phyloP scores from a whole-genome alignment of 2,797 vertebrate genomes.

The Ispidina lecontei region DNA sequence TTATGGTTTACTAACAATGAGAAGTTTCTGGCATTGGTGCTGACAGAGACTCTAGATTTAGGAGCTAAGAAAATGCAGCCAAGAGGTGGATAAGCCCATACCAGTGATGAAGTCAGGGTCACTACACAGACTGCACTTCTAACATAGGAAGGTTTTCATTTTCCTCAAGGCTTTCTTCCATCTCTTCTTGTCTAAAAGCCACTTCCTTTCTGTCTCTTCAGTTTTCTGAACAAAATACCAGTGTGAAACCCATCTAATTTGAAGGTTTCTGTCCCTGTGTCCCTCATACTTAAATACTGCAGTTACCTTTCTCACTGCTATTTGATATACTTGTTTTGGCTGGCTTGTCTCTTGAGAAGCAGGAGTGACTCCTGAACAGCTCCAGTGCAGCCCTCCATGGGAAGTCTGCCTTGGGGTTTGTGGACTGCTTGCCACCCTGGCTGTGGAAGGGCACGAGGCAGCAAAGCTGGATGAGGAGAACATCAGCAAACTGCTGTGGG shows the following conservation, averaged over 20 bases:
- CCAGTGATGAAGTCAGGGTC: neutral
- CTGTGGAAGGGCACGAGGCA: neutral
- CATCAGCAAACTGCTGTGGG: neutral
- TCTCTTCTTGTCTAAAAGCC: neutral
- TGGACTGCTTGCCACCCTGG: neutral
- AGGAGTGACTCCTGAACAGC: neutral
- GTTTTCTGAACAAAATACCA: neutral
- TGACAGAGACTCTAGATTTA: neutral
- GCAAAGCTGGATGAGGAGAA: neutral
- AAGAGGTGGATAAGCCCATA: neutral
- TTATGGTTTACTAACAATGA: neutral
- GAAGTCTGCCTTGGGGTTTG: neutral
- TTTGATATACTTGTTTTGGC: neutral
- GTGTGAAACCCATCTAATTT: neutral
- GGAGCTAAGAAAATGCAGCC: neutral
- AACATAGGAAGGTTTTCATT: neutral
- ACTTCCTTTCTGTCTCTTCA: neutral
- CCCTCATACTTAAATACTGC: neutral
- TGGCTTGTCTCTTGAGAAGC: neutral
- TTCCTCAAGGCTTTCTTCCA: neutral
- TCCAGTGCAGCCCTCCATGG: neutral
- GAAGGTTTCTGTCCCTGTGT: neutral
- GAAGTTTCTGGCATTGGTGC: neutral
- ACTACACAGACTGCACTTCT: neutral
- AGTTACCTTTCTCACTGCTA: neutral